Evolutionary conservation across 2,888 invertebrate genomes (phyloP).

Genomic region (Morpho achilles): DNA sequence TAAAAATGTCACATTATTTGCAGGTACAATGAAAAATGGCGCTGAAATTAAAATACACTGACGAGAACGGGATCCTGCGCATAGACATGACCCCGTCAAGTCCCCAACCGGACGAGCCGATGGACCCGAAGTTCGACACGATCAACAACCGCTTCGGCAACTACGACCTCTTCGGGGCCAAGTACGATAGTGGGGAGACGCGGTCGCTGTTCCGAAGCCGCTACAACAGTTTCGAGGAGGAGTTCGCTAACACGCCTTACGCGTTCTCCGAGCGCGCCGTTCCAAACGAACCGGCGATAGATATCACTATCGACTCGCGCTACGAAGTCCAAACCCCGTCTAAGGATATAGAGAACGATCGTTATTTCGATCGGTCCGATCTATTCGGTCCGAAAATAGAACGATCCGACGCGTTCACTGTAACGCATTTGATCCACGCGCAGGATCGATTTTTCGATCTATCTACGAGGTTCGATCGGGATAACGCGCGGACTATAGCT

Average conservation of each 20-base stretch:
- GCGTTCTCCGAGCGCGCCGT: conserved; percentile 64
- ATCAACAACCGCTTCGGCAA: conserved; percentile 67
- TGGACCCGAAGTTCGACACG: conserved; percentile 60
- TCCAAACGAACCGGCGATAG: conserved; percentile 43
- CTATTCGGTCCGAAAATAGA: conserved; percentile 59
- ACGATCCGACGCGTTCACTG: conserved; percentile 29
- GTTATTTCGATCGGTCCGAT: conserved; percentile 50
- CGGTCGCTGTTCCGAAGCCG: conserved; percentile 68
- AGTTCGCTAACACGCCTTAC: conserved; percentile 73
- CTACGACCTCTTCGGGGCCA: conserved; percentile 68
- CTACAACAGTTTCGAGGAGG: conserved; percentile 73
- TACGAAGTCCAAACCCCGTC: conserved; percentile 29
- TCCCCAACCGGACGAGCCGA: conserved; percentile 31
- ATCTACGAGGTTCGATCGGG: conserved; percentile 39
- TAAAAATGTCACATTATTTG: conserved; percentile 1
- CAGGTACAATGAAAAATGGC: conserved; percentile 52
- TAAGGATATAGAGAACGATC: conserved; percentile 60
- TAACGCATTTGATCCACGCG: conserved; percentile 68
- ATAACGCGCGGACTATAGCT: conserved; percentile 30
- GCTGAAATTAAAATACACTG: conserved; percentile 65
- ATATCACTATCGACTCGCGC: conserved; percentile 54
- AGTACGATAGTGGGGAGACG: conserved; percentile 50
- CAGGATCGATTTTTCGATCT: conserved; percentile 70
- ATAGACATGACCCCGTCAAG: conserved; percentile 66
- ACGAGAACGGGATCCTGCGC: conserved; percentile 69